Base-by-base conservation (phyloP, 2,888 invertebrate species). In the Crioceris asparagi region DNA sequence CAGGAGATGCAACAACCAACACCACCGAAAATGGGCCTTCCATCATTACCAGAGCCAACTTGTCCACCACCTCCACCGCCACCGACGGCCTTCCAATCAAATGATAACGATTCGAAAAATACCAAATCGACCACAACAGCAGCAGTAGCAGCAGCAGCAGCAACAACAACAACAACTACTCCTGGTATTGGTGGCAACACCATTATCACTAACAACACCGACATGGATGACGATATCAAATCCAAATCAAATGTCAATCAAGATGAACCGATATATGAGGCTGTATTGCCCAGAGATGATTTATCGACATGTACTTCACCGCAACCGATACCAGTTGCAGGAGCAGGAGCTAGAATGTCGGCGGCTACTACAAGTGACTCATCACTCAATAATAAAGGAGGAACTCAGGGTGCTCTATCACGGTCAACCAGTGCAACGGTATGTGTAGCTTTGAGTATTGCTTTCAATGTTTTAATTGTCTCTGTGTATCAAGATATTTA, bases 261-360 rank as follows among this genome's bases (percentile, higher is more conserved):
- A 39, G 73, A 74, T 41, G 81, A 84, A 61, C 88, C 87, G 0
- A 90, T 90, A 47, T 90, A 90, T 59, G 88, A 90, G 58, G 78
- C 86, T 0, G 83, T 88, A 4, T 70, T 84, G 45, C 84, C 84
- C 2, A 68, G 83, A 4, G 51, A 59, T 7, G 44, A 36, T 1
- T 32, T 41, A n/a, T n/a, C n/a, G n/a, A n/a, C n/a, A n/a, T n/a
- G 59, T 38, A 61, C 61, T 17, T 61, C 68, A 40, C 55, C 68
- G 3, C 68, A 68, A 16, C 69, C 69, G 2, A 52, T 67, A 16
- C 66, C 66, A 6, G 64, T n/a, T n/a, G n/a, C n/a, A n/a, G n/a
- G n/a, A n/a, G n/a, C n/a, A n/a, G n/a, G n/a, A n/a, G n/a, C n/a
- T n/a, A n/a, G n/a, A n/a, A n/a, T n/a, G n/a, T n/a, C n/a, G n/a